phyloP scores from a whole-genome alignment of 2,888 invertebrate species.

The Azorinus chamasolen region DNA sequence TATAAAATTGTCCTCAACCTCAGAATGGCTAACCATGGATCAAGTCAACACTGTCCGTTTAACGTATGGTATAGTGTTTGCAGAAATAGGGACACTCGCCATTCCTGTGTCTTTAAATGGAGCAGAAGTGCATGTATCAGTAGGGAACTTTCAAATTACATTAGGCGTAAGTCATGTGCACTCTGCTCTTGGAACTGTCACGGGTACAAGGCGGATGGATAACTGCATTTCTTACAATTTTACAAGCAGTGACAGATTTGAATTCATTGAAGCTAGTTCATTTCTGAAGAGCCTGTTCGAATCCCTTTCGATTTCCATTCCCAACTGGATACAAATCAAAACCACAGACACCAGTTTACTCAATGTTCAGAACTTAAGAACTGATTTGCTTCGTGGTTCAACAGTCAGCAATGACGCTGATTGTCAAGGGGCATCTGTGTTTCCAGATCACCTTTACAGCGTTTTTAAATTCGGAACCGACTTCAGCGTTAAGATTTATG shows the following conservation, averaged over 20 bases:
- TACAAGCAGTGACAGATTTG: constrained; percentile 36
- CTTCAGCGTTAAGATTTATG: constrained; percentile 37
- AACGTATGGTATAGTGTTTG: constrained; percentile 26
- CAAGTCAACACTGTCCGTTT: background rate
- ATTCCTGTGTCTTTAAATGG: constrained; percentile 25
- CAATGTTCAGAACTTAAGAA: constrained; percentile 36
- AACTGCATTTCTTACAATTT: constrained; percentile 37
- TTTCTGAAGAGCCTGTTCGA: constrained; percentile 34
- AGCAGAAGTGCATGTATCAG: background rate
- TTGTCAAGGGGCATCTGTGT: constrained; percentile 52
- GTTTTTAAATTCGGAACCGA: constrained; percentile 37
- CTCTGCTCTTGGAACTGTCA: too few relatives aligned
- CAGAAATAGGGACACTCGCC: constrained; percentile 8
- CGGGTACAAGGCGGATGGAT: background rate
- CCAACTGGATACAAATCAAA: constrained; percentile 32
- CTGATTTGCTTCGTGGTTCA: constrained; percentile 42
- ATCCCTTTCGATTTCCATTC: constrained; percentile 16
- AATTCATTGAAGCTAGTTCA: constrained; percentile 35
- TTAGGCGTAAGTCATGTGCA: too few relatives aligned
- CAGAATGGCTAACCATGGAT: constrained; percentile 10
- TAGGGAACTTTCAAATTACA: constrained; percentile 2
- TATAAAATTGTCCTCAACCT: constrained; percentile 20
- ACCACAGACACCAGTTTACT: constrained; percentile 10
- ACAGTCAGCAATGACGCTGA: constrained; percentile 17
- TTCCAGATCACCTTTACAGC: constrained; percentile 39